These are phyloP conservation scores for Laodelphax striatellus DNA, from an alignment of 1,140 invertebrate species.

Conservation along the genomic window DNA sequence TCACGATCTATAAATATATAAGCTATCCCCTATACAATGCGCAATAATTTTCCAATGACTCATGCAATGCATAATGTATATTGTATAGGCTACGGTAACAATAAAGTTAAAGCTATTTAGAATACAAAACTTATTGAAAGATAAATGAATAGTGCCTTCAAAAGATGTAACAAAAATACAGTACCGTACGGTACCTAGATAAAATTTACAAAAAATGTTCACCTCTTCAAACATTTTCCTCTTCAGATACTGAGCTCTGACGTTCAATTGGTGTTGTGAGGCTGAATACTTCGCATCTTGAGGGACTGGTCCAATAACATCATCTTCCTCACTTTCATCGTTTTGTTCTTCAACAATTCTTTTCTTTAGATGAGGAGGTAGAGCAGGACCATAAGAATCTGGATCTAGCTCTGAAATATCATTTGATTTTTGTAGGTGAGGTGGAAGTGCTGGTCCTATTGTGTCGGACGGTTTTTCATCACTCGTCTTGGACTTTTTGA, in stretches of 20 bases:
- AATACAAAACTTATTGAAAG: too few relatives aligned
- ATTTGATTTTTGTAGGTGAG: not conserved
- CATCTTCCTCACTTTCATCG: not conserved
- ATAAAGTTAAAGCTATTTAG: too few relatives aligned
- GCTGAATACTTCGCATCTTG: not conserved
- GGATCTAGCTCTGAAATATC: not conserved
- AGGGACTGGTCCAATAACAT: not conserved
- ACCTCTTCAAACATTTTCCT: not conserved
- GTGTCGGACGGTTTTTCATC: not conserved
- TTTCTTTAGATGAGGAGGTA: constrained; percentile 25
- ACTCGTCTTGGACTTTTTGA: too few relatives aligned
- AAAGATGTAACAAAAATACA: too few relatives aligned
- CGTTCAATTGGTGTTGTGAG: not conserved
- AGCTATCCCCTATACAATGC: too few relatives aligned
- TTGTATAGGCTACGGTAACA: too few relatives aligned
- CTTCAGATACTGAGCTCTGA: not conserved
- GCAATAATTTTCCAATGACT: too few relatives aligned
- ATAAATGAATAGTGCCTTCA: too few relatives aligned
- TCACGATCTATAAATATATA: too few relatives aligned
- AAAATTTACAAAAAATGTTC: too few relatives aligned
- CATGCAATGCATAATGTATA: too few relatives aligned
- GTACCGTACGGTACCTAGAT: too few relatives aligned
- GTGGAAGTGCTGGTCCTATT: constrained; percentile 2
- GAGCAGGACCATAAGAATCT: constrained; percentile 26
- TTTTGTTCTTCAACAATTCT: not conserved